Evolutionary conservation across 2,888 invertebrate genomes (phyloP).

Genomic region (Acronicta psi): DNA sequence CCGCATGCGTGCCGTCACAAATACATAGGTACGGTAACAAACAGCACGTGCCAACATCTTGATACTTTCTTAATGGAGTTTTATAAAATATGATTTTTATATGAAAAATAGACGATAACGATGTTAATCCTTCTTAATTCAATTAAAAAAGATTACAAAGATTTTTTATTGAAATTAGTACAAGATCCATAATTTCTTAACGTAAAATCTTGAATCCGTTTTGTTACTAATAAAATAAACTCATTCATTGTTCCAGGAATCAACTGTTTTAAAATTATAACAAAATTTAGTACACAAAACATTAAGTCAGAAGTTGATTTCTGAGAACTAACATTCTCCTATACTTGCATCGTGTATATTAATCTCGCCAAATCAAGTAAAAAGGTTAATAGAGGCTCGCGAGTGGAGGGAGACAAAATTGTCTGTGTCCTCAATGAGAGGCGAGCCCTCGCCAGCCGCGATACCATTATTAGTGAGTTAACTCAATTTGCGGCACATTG

Average conservation of each 20-base stretch:
- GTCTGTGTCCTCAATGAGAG: conserved; percentile 79
- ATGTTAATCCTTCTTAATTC: conserved; percentile 49
- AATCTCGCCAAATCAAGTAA: conserved; percentile 85
- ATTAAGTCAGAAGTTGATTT: background rate
- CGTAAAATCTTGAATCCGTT: conserved; percentile 37
- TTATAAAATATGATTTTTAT: background rate
- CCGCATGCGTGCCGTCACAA: conserved; percentile 48
- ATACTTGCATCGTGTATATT: conserved; percentile 77
- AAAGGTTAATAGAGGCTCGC: conserved; percentile 76
- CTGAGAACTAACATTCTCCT: conserved; percentile 58
- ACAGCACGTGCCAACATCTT: conserved; percentile 12
- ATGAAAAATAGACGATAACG: conserved; percentile 1
- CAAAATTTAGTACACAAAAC: conserved; percentile 7
- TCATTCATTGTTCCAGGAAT: conserved; percentile 4
- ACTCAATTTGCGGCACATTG: conserved; percentile 89
- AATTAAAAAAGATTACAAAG: conserved; percentile 52
- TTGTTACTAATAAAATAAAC: conserved; percentile 19
- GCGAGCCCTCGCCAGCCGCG: conserved; percentile 78
- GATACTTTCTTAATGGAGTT: background rate
- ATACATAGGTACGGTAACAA: conserved; percentile 14
- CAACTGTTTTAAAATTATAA: conserved; percentile 1
- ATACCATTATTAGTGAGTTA: conserved; percentile 88
- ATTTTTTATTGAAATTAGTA: conserved; percentile 42
- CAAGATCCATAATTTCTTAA: conserved; percentile 53
- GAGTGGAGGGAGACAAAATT: conserved; percentile 77